Evolutionary conservation across 64 coral and sea anemone genomes (phyloP).

Genomic region (Montipora capricornis): DNA sequence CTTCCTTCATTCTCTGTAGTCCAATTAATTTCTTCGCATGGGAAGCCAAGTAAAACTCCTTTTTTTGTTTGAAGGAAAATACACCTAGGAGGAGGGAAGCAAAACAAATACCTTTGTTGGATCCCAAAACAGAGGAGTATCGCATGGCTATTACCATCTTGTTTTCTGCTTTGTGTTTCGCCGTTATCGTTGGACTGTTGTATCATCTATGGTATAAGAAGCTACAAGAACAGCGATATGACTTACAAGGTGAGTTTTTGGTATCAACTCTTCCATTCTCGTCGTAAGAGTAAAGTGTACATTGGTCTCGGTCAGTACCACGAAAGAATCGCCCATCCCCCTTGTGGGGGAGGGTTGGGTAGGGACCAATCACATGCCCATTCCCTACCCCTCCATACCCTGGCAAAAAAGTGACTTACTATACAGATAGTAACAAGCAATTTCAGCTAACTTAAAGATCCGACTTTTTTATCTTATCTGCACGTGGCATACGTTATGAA

Average conservation of each 20-base stretch:
- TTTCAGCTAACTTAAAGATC: too few species aligned
- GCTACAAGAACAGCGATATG: not conserved
- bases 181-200: constrained; percentile 47
- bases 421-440: too few species aligned
- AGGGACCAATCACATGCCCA: too few species aligned
- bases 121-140: constrained; percentile 35
- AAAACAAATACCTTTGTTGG: constrained; percentile 13
- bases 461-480: too few species aligned
- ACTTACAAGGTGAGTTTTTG: constrained; percentile 5
- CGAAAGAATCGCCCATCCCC: too few species aligned
- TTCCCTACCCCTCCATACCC: too few species aligned
- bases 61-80: constrained; percentile 2
- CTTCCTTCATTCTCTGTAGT: not conserved
- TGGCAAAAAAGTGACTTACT: too few species aligned
- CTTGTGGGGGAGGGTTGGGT: too few species aligned
- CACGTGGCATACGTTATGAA: too few species aligned
- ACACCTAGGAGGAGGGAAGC: not conserved
- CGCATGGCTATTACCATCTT: constrained; percentile 27
- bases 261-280: not conserved
- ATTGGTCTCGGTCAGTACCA: too few species aligned
- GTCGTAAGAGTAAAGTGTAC: too few species aligned
- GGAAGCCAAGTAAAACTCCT: not conserved
- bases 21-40: too few species aligned
- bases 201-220: constrained; percentile 49
- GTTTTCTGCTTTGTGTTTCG: constrained; percentile 18